These are phyloP conservation scores for Phortica okadai DNA, from an alignment of 2,888 invertebrate species.

Conservation along the genomic window DNA sequence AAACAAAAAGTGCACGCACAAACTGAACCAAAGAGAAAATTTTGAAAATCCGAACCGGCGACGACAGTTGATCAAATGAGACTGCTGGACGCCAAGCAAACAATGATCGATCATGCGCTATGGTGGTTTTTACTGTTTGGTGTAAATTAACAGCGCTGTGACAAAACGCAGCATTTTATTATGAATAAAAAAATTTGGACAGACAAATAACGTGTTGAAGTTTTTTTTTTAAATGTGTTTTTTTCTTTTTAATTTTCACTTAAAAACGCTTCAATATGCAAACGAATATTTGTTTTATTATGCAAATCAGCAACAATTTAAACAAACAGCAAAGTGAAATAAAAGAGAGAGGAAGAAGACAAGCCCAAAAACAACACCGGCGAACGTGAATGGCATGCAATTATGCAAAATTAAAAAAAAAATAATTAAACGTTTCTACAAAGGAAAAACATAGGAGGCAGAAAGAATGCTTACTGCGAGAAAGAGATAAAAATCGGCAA, in stretches of 20 bases:
- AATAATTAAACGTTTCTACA: background rate
- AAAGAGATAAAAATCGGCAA: background rate
- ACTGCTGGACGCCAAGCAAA: background rate
- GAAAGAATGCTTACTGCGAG: no score
- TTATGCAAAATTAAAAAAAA: background rate
- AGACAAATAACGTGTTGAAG: background rate
- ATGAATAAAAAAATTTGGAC: no score
- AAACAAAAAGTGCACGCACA: background rate
- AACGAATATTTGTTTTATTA: constrained; percentile 2
- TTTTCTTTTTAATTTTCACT: background rate
- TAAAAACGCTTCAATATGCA: background rate
- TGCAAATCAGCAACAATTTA: constrained; percentile 28
- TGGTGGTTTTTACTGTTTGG: background rate
- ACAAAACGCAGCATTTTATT: background rate
- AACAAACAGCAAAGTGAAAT: background rate
- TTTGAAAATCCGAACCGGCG: background rate
- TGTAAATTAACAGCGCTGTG: background rate
- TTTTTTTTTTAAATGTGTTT: background rate
- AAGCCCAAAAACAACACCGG: constrained; percentile 18
- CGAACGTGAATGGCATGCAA: background rate
- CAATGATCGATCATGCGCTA: background rate
- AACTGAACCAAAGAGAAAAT: no score
- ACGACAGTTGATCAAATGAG: background rate
- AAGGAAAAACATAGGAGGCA: background rate
- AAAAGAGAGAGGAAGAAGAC: background rate